phyloP scores from a whole-genome alignment of 1,140 invertebrate species.

The Parasteatoda tepidariorum region DNA sequence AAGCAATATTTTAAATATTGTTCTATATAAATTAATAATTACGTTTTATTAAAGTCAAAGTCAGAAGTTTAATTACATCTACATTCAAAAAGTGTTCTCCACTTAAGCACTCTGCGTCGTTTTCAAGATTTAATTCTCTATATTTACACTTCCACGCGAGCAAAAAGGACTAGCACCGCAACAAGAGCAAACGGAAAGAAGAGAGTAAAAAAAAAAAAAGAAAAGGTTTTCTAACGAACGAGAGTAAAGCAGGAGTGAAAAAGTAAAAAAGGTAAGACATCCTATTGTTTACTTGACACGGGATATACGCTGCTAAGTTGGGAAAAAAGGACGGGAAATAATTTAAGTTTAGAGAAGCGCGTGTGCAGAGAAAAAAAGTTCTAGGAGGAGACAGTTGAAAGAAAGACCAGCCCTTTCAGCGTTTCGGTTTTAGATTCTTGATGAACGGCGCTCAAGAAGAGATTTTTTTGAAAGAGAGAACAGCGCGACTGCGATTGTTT shows the following conservation, averaged over 20 bases:
- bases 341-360: slow-evolving; percentile 13
- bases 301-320: slow-evolving; percentile 54
- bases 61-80: too few relatives aligned
- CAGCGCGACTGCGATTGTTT: too few relatives aligned
- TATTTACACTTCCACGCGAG: slow-evolving; percentile 36
- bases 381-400: slow-evolving; percentile 6
- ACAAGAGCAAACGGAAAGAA: background rate
- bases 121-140: slow-evolving; percentile 53
- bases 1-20: too few relatives aligned
- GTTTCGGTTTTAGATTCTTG: slow-evolving; percentile 24
- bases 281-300: slow-evolving; percentile 58
- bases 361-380: background rate
- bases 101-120: too few relatives aligned
- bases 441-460: slow-evolving; percentile 4
- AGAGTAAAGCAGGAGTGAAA: too few relatives aligned
- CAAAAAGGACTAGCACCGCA: background rate
- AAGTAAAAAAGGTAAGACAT: slow-evolving; percentile 37
- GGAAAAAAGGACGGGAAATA: slow-evolving; percentile 43
- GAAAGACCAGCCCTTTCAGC: background rate
- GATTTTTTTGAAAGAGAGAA: background rate
- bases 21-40: too few relatives aligned
- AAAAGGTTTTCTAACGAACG: too few relatives aligned
- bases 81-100: too few relatives aligned
- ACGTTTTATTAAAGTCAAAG: too few relatives aligned
- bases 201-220: background rate